Conservation (phyloP, 2,888 invertebrate genomes). For the Drosophila diplacantha region DNA sequence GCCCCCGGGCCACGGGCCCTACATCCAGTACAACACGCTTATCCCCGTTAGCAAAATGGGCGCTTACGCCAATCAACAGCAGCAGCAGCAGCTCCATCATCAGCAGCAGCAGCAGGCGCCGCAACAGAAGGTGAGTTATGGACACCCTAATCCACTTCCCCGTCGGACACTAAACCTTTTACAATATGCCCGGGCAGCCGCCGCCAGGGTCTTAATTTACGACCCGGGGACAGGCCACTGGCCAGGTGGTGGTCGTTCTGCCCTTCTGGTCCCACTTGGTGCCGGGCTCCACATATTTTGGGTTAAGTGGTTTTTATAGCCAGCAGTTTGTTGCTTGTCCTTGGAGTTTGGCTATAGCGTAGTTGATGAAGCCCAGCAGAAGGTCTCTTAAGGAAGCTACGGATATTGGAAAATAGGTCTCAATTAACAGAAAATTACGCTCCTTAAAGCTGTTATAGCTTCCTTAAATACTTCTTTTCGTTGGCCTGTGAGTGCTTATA, state of each 20-base stretch:
- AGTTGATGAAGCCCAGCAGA: slow-evolving; percentile 43
- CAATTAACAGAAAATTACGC: not conserved
- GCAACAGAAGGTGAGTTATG: slow-evolving; percentile 67
- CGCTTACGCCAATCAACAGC: slow-evolving; percentile 73
- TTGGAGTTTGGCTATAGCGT: slow-evolving; percentile 31
- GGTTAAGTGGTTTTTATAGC: slow-evolving; percentile 68
- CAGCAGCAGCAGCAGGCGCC: slow-evolving; percentile 67
- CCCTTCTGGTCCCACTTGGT: slow-evolving; percentile 5
- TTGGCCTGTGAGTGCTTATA: not conserved
- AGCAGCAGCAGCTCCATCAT: slow-evolving; percentile 56
- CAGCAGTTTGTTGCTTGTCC: slow-evolving; percentile 60
- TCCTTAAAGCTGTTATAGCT: not conserved
- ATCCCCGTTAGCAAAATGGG: slow-evolving; percentile 77
- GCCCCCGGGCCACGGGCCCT: slow-evolving; percentile 71
- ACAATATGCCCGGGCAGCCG: slow-evolving; percentile 57
- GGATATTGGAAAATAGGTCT: not conserved
- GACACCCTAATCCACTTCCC: slow-evolving; percentile 62
- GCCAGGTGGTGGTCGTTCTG: slow-evolving; percentile 10
- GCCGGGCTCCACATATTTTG: slow-evolving; percentile 50
- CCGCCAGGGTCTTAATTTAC: slow-evolving; percentile 53
- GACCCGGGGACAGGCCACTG: slow-evolving; percentile 16
- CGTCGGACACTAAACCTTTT: slow-evolving; percentile 67
- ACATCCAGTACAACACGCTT: slow-evolving; percentile 77
- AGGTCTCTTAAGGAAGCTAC: not conserved
- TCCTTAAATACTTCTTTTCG: not conserved